Evolutionary conservation across 1,140 invertebrate species (phyloP).

Genomic region (Littorina saxatilis): DNA sequence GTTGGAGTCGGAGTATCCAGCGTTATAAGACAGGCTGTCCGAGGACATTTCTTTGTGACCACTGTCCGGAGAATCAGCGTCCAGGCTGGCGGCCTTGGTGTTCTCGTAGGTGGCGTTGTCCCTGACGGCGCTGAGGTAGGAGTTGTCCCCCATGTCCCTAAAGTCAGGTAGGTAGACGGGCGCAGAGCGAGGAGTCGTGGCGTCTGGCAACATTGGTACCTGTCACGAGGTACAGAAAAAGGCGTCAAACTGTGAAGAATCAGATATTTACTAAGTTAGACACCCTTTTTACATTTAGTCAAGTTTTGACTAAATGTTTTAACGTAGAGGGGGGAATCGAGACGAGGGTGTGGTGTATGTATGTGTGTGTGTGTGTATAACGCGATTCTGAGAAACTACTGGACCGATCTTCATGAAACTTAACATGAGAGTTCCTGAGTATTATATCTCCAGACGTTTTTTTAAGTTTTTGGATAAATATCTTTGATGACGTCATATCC

Average conservation of each 20-base stretch:
- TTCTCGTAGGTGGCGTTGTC: conserved; percentile 54
- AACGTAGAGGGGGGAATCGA: too few relatives aligned
- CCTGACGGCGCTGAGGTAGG: conserved; percentile 49
- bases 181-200: conserved; percentile 60
- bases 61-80: conserved; percentile 68
- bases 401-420: too few relatives aligned
- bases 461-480: too few relatives aligned
- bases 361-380: too few relatives aligned
- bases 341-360: too few relatives aligned
- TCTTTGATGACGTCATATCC: too few relatives aligned
- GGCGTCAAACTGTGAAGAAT: not conserved
- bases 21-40: conserved; percentile 56
- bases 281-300: too few relatives aligned
- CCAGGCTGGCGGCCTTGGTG: conserved; percentile 51
- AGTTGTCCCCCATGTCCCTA: conserved; percentile 47
- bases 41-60: conserved; percentile 71
- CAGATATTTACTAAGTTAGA: not conserved
- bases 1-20: conserved; percentile 29
- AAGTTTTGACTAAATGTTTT: too few relatives aligned
- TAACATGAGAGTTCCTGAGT: too few relatives aligned
- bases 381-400: too few relatives aligned
- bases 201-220: conserved; percentile 62
- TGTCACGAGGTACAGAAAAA: conserved; percentile 36
- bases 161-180: conserved; percentile 62
- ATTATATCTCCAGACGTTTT: too few relatives aligned